These are phyloP conservation scores for Vidua macroura DNA, from an alignment of 2,113 vertebrate species.

Conservation along the genomic window DNA sequence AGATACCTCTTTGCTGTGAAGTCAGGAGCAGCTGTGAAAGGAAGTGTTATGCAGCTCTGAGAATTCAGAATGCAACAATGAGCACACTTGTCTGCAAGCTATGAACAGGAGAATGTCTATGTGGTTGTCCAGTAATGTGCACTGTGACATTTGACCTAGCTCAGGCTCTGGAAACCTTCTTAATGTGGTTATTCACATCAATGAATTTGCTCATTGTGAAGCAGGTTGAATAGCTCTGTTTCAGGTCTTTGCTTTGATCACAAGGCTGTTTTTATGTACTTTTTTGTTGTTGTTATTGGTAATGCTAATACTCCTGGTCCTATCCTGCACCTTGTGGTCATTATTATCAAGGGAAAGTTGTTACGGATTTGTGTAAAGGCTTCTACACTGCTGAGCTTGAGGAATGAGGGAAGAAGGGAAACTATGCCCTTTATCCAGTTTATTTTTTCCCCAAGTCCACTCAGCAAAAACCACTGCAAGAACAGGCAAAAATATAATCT, in stretches of 20 bases:
- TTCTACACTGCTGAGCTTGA: background rate
- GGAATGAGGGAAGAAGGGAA: background rate
- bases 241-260: background rate
- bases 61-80: background rate
- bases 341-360: background rate
- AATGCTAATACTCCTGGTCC: background rate
- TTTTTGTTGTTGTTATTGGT: background rate
- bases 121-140: background rate
- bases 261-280: background rate
- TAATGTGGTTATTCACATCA: background rate
- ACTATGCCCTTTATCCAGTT: background rate
- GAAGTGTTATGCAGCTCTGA: background rate
- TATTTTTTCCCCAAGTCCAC: background rate
- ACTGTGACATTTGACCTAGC: background rate
- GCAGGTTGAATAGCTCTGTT: background rate
- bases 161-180: background rate
- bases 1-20: background rate
- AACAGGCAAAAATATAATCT: background rate
- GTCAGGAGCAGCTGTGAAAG: background rate
- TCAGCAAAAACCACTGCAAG: background rate
- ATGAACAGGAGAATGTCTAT: background rate
- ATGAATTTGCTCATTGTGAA: background rate
- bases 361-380: fast-evolving
- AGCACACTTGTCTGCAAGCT: background rate
- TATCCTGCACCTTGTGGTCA: background rate